Conservation (phyloP, 1,140 invertebrate species). For the Mercenaria mercenaria region DNA sequence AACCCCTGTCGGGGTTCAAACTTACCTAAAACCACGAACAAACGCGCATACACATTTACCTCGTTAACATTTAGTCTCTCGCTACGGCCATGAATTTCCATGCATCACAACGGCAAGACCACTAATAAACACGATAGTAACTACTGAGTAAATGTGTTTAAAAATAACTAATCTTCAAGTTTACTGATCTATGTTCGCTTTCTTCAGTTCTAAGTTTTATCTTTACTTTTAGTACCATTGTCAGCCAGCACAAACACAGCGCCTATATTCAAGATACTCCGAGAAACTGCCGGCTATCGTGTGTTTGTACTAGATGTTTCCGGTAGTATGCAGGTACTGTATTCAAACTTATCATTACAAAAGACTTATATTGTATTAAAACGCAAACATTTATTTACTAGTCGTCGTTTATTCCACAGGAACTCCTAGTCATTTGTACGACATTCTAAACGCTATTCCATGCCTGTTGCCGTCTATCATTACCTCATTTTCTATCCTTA, state of each 20-base stretch:
- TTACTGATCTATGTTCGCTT: too few species aligned
- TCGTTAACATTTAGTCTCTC: too few species aligned
- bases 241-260: not conserved
- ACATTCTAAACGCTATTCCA: not conserved
- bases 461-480: not conserved
- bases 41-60: too few species aligned
- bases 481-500: not conserved
- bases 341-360: not conserved
- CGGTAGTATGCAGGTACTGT: not conserved
- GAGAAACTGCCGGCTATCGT: not conserved
- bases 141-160: too few species aligned
- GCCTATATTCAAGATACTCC: not conserved
- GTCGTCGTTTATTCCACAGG: not conserved
- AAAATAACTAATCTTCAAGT: too few species aligned
- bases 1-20: too few species aligned
- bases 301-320: constrained; percentile 1
- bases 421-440: not conserved
- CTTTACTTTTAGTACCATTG: too few species aligned
- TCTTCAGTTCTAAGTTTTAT: too few species aligned
- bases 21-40: too few species aligned
- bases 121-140: too few species aligned
- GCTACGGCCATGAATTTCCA: too few species aligned
- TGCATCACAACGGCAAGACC: too few species aligned
- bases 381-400: not conserved
- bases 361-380: not conserved